These are phyloP conservation scores for Cherax destructor DNA, from an alignment of 1,140 invertebrate species.

Conservation along the genomic window DNA sequence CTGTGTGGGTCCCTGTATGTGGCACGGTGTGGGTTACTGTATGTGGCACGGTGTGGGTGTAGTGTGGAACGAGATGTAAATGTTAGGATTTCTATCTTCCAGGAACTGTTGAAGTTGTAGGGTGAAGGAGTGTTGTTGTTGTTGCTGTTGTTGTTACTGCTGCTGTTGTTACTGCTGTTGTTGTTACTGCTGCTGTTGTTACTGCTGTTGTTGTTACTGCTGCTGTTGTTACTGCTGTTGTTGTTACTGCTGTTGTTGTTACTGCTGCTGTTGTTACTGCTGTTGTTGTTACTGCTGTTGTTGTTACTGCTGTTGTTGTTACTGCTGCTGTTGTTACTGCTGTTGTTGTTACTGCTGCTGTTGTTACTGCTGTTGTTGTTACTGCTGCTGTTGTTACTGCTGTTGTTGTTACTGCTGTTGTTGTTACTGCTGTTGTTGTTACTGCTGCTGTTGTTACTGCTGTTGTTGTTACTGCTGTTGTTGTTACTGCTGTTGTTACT, in stretches of 20 bases:
- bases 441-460: conserved; percentile 5
- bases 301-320: neutral
- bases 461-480: neutral
- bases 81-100: too few relatives aligned
- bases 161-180: too few relatives aligned
- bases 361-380: neutral
- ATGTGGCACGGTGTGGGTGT: too few relatives aligned
- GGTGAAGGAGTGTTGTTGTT: too few relatives aligned
- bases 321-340: conserved; percentile 6
- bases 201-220: too few relatives aligned
- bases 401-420: neutral
- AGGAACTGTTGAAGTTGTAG: too few relatives aligned
- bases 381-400: conserved; percentile 1
- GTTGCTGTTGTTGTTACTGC: neutral
- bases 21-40: too few relatives aligned
- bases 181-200: neutral
- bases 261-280: neutral
- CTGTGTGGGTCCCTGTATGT: too few relatives aligned
- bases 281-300: neutral
- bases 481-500: neutral
- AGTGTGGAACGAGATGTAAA: too few relatives aligned
- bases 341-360: conserved; percentile 22
- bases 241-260: neutral
- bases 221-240: too few relatives aligned
- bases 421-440: conserved; percentile 30